Evolutionary conservation across 2,113 vertebrate genomes (phyloP).

Genomic region (Chaenogobius annularis): DNA sequence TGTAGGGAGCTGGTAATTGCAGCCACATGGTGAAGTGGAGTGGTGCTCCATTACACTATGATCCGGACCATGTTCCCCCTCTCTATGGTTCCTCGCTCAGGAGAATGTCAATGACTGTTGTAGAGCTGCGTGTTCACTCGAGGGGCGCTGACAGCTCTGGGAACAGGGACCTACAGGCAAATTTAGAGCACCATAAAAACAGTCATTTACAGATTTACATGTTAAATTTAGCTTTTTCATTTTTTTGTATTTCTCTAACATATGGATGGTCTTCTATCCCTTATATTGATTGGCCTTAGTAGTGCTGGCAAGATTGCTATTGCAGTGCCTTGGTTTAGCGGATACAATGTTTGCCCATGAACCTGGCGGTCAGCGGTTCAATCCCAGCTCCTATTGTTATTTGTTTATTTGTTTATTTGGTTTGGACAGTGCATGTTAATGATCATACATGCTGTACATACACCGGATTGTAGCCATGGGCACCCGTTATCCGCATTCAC

Average conservation of each 20-base stretch:
- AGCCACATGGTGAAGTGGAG: conserved; percentile 57
- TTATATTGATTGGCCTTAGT: neutral
- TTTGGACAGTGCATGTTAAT: too few species aligned
- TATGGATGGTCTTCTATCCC: neutral
- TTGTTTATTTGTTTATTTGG: too few species aligned
- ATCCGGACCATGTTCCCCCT: conserved; percentile 43
- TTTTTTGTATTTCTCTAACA: neutral
- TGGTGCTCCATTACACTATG: conserved; percentile 62
- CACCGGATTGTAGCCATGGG: too few species aligned
- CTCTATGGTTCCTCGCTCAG: conserved; percentile 43
- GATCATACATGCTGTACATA: too few species aligned
- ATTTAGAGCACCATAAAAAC: neutral
- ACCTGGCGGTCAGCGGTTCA: too few species aligned
- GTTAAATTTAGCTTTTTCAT: neutral
- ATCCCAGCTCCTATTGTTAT: too few species aligned
- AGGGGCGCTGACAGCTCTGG: conserved; percentile 44
- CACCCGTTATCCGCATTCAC: too few species aligned
- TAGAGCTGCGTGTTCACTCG: conserved; percentile 40
- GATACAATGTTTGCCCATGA: too few species aligned
- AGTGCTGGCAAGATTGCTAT: too few species aligned
- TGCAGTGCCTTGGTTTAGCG: too few species aligned
- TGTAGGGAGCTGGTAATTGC: conserved; percentile 56
- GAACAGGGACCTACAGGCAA: conserved; percentile 49
- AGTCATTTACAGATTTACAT: neutral
- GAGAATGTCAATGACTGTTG: conserved; percentile 64